Evolutionary conservation across 2,888 invertebrate genomes (phyloP).

Genomic region (Orthosia gothica): DNA sequence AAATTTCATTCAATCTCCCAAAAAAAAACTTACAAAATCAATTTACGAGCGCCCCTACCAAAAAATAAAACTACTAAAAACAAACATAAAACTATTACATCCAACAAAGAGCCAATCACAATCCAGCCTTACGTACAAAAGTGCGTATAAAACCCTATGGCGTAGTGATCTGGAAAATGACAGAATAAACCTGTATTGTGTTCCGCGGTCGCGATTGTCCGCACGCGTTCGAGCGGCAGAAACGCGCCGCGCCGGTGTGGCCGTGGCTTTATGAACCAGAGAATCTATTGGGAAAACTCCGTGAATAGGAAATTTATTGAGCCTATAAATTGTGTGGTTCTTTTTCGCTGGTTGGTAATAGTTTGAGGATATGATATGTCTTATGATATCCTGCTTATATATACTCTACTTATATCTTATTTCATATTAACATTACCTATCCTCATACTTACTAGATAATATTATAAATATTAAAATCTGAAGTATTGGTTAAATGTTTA

Average conservation of each 20-base stretch:
- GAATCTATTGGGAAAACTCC: conserved; percentile 63
- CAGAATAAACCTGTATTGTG: conserved; percentile 77
- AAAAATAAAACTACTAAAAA: conserved; percentile 51
- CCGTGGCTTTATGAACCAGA: conserved; percentile 55
- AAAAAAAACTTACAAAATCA: conserved; percentile 13
- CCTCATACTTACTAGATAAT: too few species aligned
- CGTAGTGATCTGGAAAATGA: conserved; percentile 86
- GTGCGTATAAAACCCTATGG: conserved; percentile 80
- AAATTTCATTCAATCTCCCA: not conserved
- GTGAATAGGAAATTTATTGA: conserved; percentile 65
- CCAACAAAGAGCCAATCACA: conserved; percentile 51
- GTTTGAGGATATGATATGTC: conserved; percentile 18
- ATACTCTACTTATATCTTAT: not conserved
- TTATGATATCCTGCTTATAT: not conserved
- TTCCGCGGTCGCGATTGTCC: conserved; percentile 76
- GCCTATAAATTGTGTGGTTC: conserved; percentile 49
- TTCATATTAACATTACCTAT: not conserved
- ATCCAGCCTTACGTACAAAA: conserved; percentile 61
- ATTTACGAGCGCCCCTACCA: conserved; percentile 2
- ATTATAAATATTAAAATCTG: too few species aligned
- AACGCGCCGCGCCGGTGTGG: conserved; percentile 43
- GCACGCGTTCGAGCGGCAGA: conserved; percentile 73
- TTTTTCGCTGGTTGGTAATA: conserved; percentile 29
- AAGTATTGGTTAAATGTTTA: too few species aligned
- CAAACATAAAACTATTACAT: conserved; percentile 66